Evolutionary conservation across 1,140 invertebrate genomes (phyloP), one percentile per base, ranked within the genome.

Genomic region (Protaetia brevitarsis): DNA sequence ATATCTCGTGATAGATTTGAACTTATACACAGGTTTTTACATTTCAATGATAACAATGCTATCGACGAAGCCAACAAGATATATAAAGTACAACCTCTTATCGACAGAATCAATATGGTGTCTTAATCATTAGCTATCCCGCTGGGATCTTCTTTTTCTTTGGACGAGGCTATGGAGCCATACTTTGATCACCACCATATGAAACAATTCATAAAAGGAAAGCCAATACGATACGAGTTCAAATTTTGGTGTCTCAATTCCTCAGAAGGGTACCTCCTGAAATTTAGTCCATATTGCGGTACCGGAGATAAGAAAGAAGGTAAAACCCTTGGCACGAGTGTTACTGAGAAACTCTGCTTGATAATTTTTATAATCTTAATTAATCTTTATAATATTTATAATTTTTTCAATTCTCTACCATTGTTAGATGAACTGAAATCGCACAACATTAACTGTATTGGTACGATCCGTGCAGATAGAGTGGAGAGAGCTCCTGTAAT

Each of bases 141-240:
- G 61, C 16, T 67, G 30, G 61, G 28, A 8, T 56, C 10, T 36
- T 45, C 56, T 45, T 69, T 64, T 67, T 68, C 64, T 34, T 19
- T 70, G 16, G 63, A 68, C 34, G 69, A 72, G 36, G 62, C 66
- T 10, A 72, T 72, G 72, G 66, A 71, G 5, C 68, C 62, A 0
- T 73, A 68, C 56, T 72, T 56, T 68, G 70, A n/a, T 13, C 28
- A 59, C 7, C 71, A 72, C 63, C 26, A 41, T 11, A 68, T 63
- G 30, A 73, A 72, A 57, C 71, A 70, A 58, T 70, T 63, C 21
- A 71, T 70, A 36, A 28, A 59, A 21, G 69, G 69, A 16, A 70
- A 69, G 63, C 61, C 70, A n/a, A 69, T 71, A 8, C 26, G 68
- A 34, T 71, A 59, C 23, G 68, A 62, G 0, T 69, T 65, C 28